Evolutionary conservation across 2,797 vertebrate genomes (phyloP).

Genomic region (Enteromius anoplus): DNA sequence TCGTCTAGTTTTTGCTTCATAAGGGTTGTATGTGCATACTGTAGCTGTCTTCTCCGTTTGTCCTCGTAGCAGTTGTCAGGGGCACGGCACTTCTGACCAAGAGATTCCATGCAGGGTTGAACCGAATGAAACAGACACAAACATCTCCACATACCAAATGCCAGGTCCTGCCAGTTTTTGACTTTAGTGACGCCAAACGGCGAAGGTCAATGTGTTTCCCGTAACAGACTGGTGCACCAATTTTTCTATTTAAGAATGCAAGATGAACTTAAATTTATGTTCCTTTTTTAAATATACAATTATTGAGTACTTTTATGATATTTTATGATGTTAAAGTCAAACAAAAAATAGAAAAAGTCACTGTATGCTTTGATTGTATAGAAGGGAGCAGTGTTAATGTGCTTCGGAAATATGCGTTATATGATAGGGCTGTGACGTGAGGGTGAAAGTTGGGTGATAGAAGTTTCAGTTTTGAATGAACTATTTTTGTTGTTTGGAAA

Average conservation of each 20-base stretch:
- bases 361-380: not conserved
- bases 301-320: not conserved
- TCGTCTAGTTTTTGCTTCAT: not conserved
- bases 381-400: not conserved
- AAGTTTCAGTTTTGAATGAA: not conserved
- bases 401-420: not conserved
- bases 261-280: not conserved
- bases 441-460: not conserved
- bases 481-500: not conserved
- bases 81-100: not conserved
- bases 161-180: not conserved
- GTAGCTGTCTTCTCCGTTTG: not conserved
- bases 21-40: not conserved
- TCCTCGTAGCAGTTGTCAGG: not conserved
- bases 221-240: not conserved
- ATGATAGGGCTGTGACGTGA: not conserved
- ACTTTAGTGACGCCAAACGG: not conserved
- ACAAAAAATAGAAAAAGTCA: not conserved
- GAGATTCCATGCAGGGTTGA: not conserved
- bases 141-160: conserved; percentile 4
- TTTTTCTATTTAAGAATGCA: not conserved
- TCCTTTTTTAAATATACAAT: not conserved
- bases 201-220: not conserved
- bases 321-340: not conserved
- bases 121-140: not conserved